Evolutionary conservation across 2,888 invertebrate species (phyloP).

Genomic region (Nephrocerus scutellatus): DNA sequence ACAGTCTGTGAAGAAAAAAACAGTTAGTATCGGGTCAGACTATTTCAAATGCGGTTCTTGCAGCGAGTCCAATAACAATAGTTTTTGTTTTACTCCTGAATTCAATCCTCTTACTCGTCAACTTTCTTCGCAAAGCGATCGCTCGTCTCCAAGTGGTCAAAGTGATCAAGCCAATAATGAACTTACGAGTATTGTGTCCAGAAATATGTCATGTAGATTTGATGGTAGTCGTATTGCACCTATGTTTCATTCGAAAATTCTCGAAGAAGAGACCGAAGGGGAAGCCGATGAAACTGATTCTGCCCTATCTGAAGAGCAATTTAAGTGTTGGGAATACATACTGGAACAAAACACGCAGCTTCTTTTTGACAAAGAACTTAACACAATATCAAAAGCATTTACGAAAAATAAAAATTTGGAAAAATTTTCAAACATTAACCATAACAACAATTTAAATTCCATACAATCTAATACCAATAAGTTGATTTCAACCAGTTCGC

Average conservation of each 20-base stretch:
- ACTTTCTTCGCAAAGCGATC: constrained; percentile 51
- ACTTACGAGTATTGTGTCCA: constrained; percentile 28
- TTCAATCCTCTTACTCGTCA: too few species aligned
- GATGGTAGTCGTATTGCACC: constrained; percentile 44
- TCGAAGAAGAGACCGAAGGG: constrained; percentile 57
- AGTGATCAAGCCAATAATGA: constrained; percentile 59
- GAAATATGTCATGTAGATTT: constrained; percentile 41
- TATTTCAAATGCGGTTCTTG: constrained; percentile 57
- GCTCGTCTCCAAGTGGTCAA: constrained; percentile 80
- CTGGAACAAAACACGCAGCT: constrained; percentile 83
- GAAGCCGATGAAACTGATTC: constrained; percentile 52
- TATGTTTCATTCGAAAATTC: constrained; percentile 37
- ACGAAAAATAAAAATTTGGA: constrained; percentile 43
- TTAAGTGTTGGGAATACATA: constrained; percentile 92
- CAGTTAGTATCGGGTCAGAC: constrained; percentile 35
- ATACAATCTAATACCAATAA: constrained; percentile 42
- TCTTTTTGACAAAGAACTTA: constrained; percentile 79
- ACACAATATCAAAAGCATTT: constrained; percentile 63
- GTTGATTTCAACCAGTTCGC: constrained; percentile 64
- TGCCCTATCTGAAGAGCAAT: constrained; percentile 73
- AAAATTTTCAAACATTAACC: constrained; percentile 19
- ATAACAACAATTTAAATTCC: constrained; percentile 32
- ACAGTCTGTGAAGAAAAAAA: constrained; percentile 63
- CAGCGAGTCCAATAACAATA: constrained; percentile 55
- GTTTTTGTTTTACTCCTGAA: too few species aligned